These are phyloP conservation scores for Sphecodes monilicornis DNA, from an alignment of 2,888 invertebrate genomes.

Conservation along the genomic window DNA sequence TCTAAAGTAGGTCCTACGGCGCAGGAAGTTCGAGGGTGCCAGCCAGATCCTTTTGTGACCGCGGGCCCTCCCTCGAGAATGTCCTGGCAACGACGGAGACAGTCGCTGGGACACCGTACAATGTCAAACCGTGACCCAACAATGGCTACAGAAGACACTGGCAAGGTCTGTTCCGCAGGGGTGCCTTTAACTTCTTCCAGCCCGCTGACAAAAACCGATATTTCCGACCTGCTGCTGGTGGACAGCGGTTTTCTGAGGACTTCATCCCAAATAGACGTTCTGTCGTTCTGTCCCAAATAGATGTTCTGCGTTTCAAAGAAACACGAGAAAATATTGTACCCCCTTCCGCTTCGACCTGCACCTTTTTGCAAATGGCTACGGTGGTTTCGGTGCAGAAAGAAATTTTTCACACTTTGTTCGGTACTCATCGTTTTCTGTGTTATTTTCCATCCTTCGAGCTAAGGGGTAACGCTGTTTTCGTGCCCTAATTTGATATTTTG, in stretches of 20 bases:
- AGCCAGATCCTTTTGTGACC: conserved; percentile 68
- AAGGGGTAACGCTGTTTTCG: background rate
- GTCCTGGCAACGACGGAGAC: conserved; percentile 44
- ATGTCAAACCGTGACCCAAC: conserved; percentile 77
- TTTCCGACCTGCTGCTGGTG: conserved; percentile 50
- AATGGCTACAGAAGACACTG: conserved; percentile 65
- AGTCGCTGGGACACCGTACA: conserved; percentile 65
- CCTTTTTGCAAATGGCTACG: background rate
- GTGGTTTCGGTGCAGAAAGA: background rate
- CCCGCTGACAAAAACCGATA: conserved; percentile 55
- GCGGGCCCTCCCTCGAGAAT: conserved; percentile 61
- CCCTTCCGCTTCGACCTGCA: background rate
- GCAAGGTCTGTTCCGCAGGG: conserved; percentile 45
- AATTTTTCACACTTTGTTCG: background rate
- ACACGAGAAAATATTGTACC: conserved; percentile 14
- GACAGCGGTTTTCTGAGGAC: conserved; percentile 23
- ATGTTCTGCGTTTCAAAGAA: background rate
- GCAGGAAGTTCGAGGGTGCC: conserved; percentile 71
- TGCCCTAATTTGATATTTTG: background rate
- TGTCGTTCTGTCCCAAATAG: conserved; percentile 26
- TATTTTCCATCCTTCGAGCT: background rate
- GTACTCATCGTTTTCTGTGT: background rate
- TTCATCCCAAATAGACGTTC: conserved; percentile 27
- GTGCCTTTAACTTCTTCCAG: conserved; percentile 52
- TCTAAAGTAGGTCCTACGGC: conserved; percentile 78